phyloP scores from a whole-genome alignment of 2,113 vertebrate genomes.

The Thermophis baileyi region DNA sequence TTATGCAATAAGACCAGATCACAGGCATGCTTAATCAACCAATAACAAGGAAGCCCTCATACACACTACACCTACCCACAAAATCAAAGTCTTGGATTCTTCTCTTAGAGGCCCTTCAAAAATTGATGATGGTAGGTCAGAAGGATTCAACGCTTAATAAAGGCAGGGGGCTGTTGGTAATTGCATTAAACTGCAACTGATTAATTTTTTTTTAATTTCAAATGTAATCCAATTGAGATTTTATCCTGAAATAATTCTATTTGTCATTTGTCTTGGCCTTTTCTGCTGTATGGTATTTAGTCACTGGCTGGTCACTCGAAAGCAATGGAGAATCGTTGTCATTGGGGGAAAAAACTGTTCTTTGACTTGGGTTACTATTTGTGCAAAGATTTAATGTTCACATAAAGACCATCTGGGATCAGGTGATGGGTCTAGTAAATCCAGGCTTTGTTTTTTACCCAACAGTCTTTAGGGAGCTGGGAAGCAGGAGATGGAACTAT shows the following conservation, averaged over 20 bases:
- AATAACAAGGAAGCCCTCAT: background rate
- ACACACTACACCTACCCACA: background rate
- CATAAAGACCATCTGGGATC: no score
- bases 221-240: background rate
- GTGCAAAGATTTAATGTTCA: no score
- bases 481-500: no score
- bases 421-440: no score
- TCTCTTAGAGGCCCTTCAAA: background rate
- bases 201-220: background rate
- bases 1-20: background rate
- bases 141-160: background rate
- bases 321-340: background rate
- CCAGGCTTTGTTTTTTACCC: no score
- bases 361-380: no score
- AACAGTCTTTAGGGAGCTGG: no score
- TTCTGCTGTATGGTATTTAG: background rate
- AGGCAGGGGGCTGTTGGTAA: background rate
- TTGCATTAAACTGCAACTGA: background rate
- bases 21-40: background rate
- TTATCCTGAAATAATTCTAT: background rate
- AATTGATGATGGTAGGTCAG: background rate
- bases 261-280: background rate
- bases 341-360: no score
- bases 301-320: background rate
- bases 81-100: background rate